These are phyloP conservation scores for Labeo calbasu DNA, from an alignment of 2,797 vertebrate species.

Conservation along the genomic window DNA sequence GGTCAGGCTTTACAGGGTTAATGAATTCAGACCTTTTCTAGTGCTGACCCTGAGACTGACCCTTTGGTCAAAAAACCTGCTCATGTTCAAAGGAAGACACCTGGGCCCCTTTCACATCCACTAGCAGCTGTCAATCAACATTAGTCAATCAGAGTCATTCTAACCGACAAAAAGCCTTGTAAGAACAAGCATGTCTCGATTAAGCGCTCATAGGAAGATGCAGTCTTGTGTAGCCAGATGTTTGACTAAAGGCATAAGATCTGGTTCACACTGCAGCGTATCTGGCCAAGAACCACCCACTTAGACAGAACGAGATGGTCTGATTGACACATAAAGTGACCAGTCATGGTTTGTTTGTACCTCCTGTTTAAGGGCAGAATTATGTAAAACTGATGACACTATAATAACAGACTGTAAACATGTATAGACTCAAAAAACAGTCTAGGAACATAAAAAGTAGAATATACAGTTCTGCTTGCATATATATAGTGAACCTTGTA, in stretches of 20 bases:
- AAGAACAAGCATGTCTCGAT: constrained; percentile 29
- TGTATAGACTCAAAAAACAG: neutral
- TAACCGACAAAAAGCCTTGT: constrained; percentile 35
- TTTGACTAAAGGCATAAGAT: constrained; percentile 28
- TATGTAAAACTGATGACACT: neutral
- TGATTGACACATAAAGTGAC: constrained; percentile 2
- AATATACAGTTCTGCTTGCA: neutral
- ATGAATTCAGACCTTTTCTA: constrained; percentile 6
- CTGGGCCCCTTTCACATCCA: constrained; percentile 24
- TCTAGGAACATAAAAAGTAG: neutral
- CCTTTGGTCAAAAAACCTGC: constrained; percentile 4
- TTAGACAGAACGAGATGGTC: neutral
- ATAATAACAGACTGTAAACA: neutral
- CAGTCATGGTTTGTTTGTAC: neutral
- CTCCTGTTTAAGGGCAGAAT: neutral
- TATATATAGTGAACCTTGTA: neutral
- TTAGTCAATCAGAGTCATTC: constrained; percentile 30
- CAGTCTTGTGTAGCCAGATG: neutral
- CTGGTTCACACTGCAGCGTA: neutral
- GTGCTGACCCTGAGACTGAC: neutral
- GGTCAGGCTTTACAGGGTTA: neutral
- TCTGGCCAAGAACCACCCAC: neutral
- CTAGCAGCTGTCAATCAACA: constrained; percentile 41
- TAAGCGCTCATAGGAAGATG: constrained; percentile 4
- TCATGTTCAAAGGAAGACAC: constrained; percentile 33